Conservation (phyloP, 2,888 invertebrate genomes). For the Ypsolopha sequella region DNA sequence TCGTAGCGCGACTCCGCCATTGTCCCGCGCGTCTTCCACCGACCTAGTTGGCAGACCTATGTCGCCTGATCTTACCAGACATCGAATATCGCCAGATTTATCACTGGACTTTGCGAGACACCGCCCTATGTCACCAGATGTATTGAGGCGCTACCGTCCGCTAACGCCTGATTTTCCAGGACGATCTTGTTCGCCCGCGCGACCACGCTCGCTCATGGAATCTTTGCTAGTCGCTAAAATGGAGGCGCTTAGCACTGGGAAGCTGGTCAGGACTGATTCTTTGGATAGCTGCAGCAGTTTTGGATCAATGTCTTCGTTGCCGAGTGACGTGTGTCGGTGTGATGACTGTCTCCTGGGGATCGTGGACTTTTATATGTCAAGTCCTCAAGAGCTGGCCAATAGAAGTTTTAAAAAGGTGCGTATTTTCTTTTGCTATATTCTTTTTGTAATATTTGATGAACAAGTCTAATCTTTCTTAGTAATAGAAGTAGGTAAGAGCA, state of each 20-base stretch:
- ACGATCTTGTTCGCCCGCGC: slow-evolving; percentile 63
- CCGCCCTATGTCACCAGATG: slow-evolving; percentile 51
- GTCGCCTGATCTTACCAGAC: slow-evolving; percentile 50
- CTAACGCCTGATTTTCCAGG: slow-evolving; percentile 58
- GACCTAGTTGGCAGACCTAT: slow-evolving; percentile 33
- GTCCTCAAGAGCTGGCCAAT: slow-evolving; percentile 60
- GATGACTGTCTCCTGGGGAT: slow-evolving; percentile 88
- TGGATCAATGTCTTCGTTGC: slow-evolving; percentile 75
- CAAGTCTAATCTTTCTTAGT: too few species aligned
- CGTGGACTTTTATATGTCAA: slow-evolving; percentile 77
- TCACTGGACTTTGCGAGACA: slow-evolving; percentile 38
- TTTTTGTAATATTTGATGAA: too few species aligned
- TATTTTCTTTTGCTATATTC: slow-evolving; percentile 6
- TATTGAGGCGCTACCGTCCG: slow-evolving; percentile 38
- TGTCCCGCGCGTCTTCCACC: slow-evolving; percentile 57
- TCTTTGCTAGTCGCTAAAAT: slow-evolving; percentile 84
- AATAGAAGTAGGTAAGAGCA: too few species aligned
- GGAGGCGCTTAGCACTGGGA: slow-evolving; percentile 75
- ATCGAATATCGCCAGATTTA: slow-evolving; percentile 52
- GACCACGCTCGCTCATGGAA: slow-evolving; percentile 85
- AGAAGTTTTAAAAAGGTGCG: slow-evolving; percentile 74
- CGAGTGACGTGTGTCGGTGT: slow-evolving; percentile 83
- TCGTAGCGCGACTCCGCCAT: slow-evolving; percentile 62
- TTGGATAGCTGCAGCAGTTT: slow-evolving; percentile 81
- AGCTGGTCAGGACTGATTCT: slow-evolving; percentile 79